phyloP scores from a whole-genome alignment of 64 coral and sea anemone species.

The Dendronephthya gigantea region DNA sequence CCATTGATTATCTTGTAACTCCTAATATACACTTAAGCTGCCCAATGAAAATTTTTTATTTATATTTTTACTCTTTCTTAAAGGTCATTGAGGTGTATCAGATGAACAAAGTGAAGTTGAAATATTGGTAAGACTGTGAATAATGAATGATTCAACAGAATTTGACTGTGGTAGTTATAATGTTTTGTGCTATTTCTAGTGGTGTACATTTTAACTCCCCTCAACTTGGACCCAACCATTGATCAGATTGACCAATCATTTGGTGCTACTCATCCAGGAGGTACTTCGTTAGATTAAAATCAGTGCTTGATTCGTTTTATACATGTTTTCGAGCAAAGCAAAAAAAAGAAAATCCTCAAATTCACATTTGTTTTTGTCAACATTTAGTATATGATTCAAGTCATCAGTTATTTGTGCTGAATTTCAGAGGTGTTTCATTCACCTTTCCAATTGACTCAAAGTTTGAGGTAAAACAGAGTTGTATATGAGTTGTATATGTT shows the following conservation, averaged over 20 bases:
- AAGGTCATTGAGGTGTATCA: conserved; percentile 98
- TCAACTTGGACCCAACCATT: conserved; percentile 92
- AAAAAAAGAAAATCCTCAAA: background rate
- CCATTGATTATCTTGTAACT: background rate
- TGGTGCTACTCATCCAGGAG: conserved; percentile 95
- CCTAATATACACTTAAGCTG: too few species aligned
- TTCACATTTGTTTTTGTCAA: background rate
- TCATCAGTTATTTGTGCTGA: conserved; percentile 85
- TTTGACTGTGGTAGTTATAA: background rate
- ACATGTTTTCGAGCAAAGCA: background rate
- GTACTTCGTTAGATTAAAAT: conserved; percentile 12
- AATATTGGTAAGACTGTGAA: conserved; percentile 72
- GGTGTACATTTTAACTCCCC: conserved; percentile 95
- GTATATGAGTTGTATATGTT: too few species aligned
- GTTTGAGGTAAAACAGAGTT: conserved; percentile 99
- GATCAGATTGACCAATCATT: conserved; percentile 99
- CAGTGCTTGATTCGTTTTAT: background rate
- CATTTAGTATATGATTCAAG: conserved; percentile 89
- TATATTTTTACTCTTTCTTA: conserved; percentile 37
- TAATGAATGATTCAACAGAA: background rate
- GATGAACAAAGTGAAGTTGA: conserved; percentile 95
- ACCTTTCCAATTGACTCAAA: conserved; percentile 97
- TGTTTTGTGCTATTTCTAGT: conserved; percentile 34
- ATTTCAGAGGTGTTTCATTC: conserved; percentile 96
- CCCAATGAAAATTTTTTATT: conserved; percentile 45